Conservation (phyloP, 2,113 vertebrate species). For the Amia ocellicauda region DNA sequence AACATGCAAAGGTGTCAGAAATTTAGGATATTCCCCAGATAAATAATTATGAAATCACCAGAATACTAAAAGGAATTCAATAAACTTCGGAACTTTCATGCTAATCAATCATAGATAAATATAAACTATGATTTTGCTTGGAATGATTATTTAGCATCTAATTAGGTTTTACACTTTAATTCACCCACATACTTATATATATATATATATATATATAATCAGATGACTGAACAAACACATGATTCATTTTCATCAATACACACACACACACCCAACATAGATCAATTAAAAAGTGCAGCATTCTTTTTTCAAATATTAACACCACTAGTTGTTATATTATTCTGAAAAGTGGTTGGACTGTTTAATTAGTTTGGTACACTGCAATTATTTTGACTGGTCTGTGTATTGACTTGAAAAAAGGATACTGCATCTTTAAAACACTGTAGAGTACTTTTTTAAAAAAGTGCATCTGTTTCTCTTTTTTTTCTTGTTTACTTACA, state of each 20-base stretch:
- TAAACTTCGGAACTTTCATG: not conserved
- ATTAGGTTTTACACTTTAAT: not conserved
- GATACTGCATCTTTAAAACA: slow-evolving; percentile 98
- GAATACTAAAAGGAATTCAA: too few relatives aligned
- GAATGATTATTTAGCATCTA: too few relatives aligned
- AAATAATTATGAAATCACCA: too few relatives aligned
- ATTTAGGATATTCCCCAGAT: too few relatives aligned
- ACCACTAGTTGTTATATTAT: slow-evolving; percentile 41
- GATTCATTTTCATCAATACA: slow-evolving; percentile 54
- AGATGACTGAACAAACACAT: slow-evolving; percentile 55
- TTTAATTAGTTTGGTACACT: slow-evolving; percentile 64
- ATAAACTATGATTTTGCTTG: too few relatives aligned
- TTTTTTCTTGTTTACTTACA: slow-evolving; percentile 88
- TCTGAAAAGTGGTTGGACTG: slow-evolving; percentile 24
- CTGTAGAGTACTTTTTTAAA: slow-evolving; percentile 54
- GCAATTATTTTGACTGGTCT: slow-evolving; percentile 58
- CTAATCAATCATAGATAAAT: not conserved
- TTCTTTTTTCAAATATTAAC: slow-evolving; percentile 77
- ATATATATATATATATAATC: too few relatives aligned
- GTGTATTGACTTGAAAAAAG: slow-evolving; percentile 90
- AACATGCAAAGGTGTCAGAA: too few relatives aligned
- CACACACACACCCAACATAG: slow-evolving; percentile 27
- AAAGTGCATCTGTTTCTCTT: slow-evolving; percentile 70
- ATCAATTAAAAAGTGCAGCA: slow-evolving; percentile 74
- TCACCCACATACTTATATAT: not conserved